phyloP scores from a whole-genome alignment of 2,888 invertebrate genomes.

The Graphium colonna region DNA sequence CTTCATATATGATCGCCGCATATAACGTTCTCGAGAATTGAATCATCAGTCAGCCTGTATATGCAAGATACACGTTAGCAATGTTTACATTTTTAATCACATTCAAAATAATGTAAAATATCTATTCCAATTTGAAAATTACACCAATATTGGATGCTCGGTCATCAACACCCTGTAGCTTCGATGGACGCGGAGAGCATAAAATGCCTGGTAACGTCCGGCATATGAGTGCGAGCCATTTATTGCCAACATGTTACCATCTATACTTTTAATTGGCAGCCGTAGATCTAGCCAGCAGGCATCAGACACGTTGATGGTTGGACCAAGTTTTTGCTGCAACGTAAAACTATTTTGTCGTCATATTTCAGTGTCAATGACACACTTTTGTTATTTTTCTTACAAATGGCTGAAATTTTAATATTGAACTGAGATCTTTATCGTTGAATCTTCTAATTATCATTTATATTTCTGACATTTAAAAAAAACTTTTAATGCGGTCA shows the following conservation, averaged over 20 bases:
- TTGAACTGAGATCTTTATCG: too few relatives aligned
- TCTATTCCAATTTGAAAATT: slow-evolving; percentile 56
- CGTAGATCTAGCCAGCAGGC: slow-evolving; percentile 59
- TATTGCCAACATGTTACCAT: slow-evolving; percentile 61
- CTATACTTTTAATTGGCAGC: slow-evolving; percentile 73
- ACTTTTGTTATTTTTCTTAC: too few relatives aligned
- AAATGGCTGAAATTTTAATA: too few relatives aligned
- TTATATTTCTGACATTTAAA: too few relatives aligned
- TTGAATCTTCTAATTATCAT: too few relatives aligned
- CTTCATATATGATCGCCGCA: too few relatives aligned
- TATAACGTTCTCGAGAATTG: too few relatives aligned
- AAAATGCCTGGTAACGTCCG: slow-evolving; percentile 45
- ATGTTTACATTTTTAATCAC: too few relatives aligned
- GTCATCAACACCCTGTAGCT: slow-evolving; percentile 42
- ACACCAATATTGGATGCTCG: not conserved
- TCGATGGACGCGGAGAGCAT: slow-evolving; percentile 39
- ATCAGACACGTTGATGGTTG: slow-evolving; percentile 54
- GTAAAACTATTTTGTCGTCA: slow-evolving; percentile 2
- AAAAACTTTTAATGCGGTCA: too few relatives aligned
- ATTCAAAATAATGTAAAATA: too few relatives aligned
- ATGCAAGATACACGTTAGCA: too few relatives aligned
- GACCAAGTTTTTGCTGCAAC: slow-evolving; percentile 37
- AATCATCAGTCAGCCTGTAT: too few relatives aligned
- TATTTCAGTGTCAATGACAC: not conserved
- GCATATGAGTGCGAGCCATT: slow-evolving; percentile 47